Conservation (phyloP, 2,888 invertebrate species). For the Lasioglossum lativentre region DNA sequence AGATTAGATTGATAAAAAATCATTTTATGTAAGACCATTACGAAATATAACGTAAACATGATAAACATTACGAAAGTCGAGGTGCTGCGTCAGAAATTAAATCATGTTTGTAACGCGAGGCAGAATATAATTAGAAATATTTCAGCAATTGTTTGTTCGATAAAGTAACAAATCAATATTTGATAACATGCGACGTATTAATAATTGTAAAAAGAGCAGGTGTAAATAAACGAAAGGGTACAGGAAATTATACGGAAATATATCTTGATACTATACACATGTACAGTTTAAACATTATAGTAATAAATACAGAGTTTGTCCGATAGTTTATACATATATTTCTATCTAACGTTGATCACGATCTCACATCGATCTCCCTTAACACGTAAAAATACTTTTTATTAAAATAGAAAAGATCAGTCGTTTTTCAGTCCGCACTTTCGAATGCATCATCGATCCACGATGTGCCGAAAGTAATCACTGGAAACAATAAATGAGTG, state of each 20-base stretch:
- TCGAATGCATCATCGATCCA: conserved; percentile 50
- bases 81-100: background rate
- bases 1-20: conserved; percentile 1
- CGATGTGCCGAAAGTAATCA: conserved; percentile 42
- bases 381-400: conserved; percentile 52
- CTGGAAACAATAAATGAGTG: conserved; percentile 36
- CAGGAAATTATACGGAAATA: conserved; percentile 1
- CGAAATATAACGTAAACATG: background rate
- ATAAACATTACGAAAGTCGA: background rate
- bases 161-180: background rate
- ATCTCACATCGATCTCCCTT: conserved; percentile 11
- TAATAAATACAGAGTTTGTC: conserved; percentile 38
- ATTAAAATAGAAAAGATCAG: conserved; percentile 60
- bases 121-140: background rate
- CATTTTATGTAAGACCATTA: background rate
- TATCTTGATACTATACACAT: conserved; percentile 27
- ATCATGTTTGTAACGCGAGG: no score
- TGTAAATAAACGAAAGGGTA: background rate
- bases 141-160: background rate
- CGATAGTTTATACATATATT: conserved; percentile 34
- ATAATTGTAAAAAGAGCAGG: background rate
- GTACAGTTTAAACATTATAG: conserved; percentile 24
- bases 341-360: conserved; percentile 33
- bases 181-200: background rate
- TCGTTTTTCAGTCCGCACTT: conserved; percentile 50